Evolutionary conservation across 2,888 invertebrate genomes (phyloP).

Genomic region (Dasysyrphus albostriatus): DNA sequence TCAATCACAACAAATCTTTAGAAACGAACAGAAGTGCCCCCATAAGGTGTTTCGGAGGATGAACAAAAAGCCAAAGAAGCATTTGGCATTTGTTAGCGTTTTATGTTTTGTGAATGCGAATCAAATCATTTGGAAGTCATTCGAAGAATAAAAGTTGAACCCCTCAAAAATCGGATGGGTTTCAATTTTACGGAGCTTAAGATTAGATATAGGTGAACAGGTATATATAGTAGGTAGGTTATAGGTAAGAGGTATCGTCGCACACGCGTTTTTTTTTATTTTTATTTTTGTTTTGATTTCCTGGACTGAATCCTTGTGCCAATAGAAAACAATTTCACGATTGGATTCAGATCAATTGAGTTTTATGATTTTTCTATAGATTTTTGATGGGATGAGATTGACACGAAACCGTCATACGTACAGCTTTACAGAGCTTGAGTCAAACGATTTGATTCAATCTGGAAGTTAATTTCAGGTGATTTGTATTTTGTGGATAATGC

Average conservation of each 20-base stretch:
- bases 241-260: slow-evolving; percentile 19
- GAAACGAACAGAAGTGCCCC: slow-evolving; percentile 50
- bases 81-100: slow-evolving; percentile 67
- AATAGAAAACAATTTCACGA: slow-evolving; percentile 75
- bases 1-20: slow-evolving; percentile 71
- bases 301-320: slow-evolving; percentile 29
- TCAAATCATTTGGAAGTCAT: slow-evolving; percentile 75
- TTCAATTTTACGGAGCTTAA: slow-evolving; percentile 73
- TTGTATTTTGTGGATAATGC: slow-evolving; percentile 60
- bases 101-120: slow-evolving; percentile 75
- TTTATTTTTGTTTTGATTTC: background rate
- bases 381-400: slow-evolving; percentile 66
- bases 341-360: slow-evolving; percentile 72
- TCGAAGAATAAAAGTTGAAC: slow-evolving; percentile 65
- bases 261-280: slow-evolving; percentile 29
- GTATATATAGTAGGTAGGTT: slow-evolving; percentile 21
- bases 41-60: slow-evolving; percentile 71
- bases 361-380: slow-evolving; percentile 72
- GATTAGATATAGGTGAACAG: slow-evolving; percentile 67
- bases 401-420: slow-evolving; percentile 54
- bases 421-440: slow-evolving; percentile 48
- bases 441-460: slow-evolving; percentile 72
- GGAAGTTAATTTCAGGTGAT: slow-evolving; percentile 71
- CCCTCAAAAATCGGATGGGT: slow-evolving; percentile 40
- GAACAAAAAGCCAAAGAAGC: slow-evolving; percentile 60